phyloP scores from a whole-genome alignment of 1,140 invertebrate genomes.

The Vollenhovia emeryi region DNA sequence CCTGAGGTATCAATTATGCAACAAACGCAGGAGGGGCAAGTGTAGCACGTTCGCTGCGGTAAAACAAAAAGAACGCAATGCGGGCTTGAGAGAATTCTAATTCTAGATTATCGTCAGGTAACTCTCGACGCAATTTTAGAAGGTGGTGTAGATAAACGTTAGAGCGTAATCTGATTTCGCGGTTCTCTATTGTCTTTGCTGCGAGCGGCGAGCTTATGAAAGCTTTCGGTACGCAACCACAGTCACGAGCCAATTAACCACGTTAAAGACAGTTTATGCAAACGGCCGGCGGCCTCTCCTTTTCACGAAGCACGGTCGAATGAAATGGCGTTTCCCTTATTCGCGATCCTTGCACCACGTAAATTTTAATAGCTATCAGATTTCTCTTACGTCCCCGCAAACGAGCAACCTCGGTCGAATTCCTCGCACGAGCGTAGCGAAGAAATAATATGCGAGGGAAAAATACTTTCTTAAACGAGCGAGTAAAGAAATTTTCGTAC shows the following conservation, averaged over 20 bases:
- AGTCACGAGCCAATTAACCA: constrained; percentile 33
- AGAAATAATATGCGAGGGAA: background rate
- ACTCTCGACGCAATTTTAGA: background rate
- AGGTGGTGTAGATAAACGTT: constrained; percentile 25
- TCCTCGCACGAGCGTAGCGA: no score
- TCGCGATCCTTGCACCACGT: background rate
- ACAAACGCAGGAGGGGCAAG: background rate
- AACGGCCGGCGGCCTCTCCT: background rate
- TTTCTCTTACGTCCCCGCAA: background rate
- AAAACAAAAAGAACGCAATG: background rate
- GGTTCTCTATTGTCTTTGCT: constrained; percentile 35
- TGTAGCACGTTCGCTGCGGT: background rate
- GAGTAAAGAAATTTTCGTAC: background rate
- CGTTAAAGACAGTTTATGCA: constrained; percentile 39
- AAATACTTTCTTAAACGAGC: background rate
- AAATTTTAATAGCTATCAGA: background rate
- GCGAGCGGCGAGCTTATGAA: constrained; percentile 33
- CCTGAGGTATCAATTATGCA: background rate
- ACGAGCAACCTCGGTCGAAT: no score
- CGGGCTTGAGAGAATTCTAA: background rate
- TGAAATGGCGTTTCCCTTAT: constrained; percentile 9
- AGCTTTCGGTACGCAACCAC: constrained; percentile 25
- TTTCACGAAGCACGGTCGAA: background rate
- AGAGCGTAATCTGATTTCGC: constrained; percentile 48
- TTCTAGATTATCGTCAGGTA: constrained; percentile 9